Evolutionary conservation across 2,888 invertebrate genomes (phyloP), one percentile per base, ranked within the genome.

Genomic region (Timandra comae): DNA sequence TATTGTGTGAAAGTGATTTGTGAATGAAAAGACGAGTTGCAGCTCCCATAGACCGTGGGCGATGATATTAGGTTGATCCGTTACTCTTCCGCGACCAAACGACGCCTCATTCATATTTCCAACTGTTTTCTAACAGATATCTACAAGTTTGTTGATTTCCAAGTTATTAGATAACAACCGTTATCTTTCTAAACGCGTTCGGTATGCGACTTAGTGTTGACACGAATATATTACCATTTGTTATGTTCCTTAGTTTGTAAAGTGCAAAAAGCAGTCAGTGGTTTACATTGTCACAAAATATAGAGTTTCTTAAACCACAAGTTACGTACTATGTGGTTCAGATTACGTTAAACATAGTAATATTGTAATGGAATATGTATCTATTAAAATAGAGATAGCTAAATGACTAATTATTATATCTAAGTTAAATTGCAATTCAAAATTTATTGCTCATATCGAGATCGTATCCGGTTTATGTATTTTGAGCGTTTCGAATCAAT

Each of bases 41-140:
- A 16, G 16, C 16, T 16, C 3, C 16, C 5, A 20, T 26, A 29
- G 16, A 21, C 28, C 12, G 30, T 31, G 20, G 31, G 23, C 20
- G 22, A 2, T 37, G 45, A 49, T 55, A 57, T 55, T 51, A 46
- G 45, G 37, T 35, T 41, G 49, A 53, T 52, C 67, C 63, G 68
- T 66, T 67, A 65, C 46, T 52, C 60, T 50, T 52, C 51, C 46
- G 46, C 53, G 53, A 52, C 51, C 46, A 42, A 2, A 5, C 26
- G 37, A 32, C 33, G 41, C 41, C 37, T 12, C n/a, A 8, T 7
- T n/a, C 9, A 20, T 22, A 25, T 41, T 42, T 46, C 46, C 49
- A 30, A 41, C n/a, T 35, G 25, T 20, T 29, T 30, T 30, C 37
- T 27, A 24, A 46, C 43, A 16, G 47, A 47, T 56, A 54, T 49